Evolutionary conservation across 2,797 vertebrate species (phyloP).

Genomic region (Enteromius afrohamiltoni): DNA sequence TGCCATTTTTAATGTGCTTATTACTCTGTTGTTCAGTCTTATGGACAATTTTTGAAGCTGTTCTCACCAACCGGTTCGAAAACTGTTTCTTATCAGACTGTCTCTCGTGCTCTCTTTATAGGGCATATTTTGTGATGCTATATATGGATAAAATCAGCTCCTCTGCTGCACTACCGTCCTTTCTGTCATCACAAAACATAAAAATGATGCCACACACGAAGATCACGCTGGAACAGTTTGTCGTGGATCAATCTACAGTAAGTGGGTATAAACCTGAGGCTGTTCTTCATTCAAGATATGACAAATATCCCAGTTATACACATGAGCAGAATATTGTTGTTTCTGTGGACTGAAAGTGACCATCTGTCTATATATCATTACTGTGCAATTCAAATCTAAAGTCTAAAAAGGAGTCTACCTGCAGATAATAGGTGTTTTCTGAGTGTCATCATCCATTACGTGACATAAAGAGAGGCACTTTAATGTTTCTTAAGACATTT

Average conservation of each 20-base stretch:
- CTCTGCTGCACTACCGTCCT: conserved; percentile 56
- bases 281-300: neutral
- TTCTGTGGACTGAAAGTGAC: neutral
- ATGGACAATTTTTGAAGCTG: neutral
- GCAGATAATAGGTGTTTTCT: neutral
- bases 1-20: neutral
- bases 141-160: conserved; percentile 53
- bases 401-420: neutral
- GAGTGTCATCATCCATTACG: neutral
- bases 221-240: conserved; percentile 50
- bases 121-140: conserved; percentile 51
- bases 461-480: neutral
- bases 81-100: conserved; percentile 53
- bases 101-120: conserved; percentile 54
- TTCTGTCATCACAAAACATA: conserved; percentile 48
- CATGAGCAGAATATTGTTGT: neutral
- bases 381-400: neutral
- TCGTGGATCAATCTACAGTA: conserved; percentile 60
- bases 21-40: neutral
- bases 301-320: neutral
- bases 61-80: neutral
- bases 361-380: conserved; percentile 1
- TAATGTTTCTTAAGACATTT: neutral
- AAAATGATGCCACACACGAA: conserved; percentile 61
- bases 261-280: conserved; percentile 51